phyloP scores from a whole-genome alignment of 2,888 invertebrate genomes.

The Erebia ligea region DNA sequence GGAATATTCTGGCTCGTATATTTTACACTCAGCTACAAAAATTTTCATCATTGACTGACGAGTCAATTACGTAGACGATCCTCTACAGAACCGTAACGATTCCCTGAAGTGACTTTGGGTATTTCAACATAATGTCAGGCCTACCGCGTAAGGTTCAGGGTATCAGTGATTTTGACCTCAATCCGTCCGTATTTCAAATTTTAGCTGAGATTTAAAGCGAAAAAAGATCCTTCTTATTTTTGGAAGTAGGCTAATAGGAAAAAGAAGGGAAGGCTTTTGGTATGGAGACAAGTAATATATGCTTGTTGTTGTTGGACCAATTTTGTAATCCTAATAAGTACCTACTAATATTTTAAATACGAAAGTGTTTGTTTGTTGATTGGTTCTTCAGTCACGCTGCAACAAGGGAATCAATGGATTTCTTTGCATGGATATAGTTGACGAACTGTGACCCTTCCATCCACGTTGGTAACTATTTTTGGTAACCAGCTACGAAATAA shows the following conservation, averaged over 20 bases:
- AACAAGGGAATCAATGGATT: no score
- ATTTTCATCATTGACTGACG: neutral
- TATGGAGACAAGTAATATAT: neutral
- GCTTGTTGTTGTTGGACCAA: no score
- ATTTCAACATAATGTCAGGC: neutral
- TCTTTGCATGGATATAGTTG: no score
- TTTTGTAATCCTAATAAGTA: neutral
- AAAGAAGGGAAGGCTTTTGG: neutral
- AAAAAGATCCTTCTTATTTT: no score
- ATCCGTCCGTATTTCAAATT: neutral
- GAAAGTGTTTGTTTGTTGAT: no score
- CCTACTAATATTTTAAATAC: no score
- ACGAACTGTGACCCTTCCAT: no score
- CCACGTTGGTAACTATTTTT: no score
- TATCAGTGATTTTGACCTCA: neutral
- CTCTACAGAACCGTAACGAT: neutral
- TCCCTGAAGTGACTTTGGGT: neutral
- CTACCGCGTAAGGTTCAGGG: neutral
- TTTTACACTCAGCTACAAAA: neutral
- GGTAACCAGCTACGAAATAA: no score
- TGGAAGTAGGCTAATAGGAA: neutral
- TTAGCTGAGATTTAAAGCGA: neutral
- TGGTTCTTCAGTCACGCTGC: no score
- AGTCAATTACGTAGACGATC: neutral
- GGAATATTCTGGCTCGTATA: no score